phyloP scores from a whole-genome alignment of 1,140 invertebrate species.

The Drosophila pseudoobscura region DNA sequence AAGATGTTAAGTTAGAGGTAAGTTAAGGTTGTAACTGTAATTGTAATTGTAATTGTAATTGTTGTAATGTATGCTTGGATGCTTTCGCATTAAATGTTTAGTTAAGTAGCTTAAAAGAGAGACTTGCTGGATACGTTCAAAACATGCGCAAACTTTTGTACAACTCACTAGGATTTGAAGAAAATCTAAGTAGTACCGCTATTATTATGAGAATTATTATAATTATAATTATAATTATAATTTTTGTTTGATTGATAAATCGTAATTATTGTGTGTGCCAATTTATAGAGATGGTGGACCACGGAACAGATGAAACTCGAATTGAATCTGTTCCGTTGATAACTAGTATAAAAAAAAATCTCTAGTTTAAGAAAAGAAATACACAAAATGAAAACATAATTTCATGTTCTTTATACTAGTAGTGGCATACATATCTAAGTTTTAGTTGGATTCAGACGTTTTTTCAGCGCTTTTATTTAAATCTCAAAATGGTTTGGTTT shows the following conservation, averaged over 20 bases:
- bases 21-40: slow-evolving; percentile 1
- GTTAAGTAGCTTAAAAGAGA: slow-evolving; percentile 59
- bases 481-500: slow-evolving; percentile 6
- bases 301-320: slow-evolving; percentile 31
- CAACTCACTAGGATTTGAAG: slow-evolving; percentile 73
- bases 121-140: slow-evolving; percentile 58
- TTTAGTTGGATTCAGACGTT: slow-evolving; percentile 5
- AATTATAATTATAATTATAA: slow-evolving; percentile 34
- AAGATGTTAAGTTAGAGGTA: neutral
- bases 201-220: slow-evolving; percentile 33
- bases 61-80: slow-evolving; percentile 30
- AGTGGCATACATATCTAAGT: neutral
- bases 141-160: slow-evolving; percentile 79
- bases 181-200: slow-evolving; percentile 70
- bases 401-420: slow-evolving; percentile 15
- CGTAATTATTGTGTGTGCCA: slow-evolving; percentile 28
- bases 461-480: no score
- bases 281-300: slow-evolving; percentile 41
- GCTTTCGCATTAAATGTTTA: slow-evolving; percentile 51
- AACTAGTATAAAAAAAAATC: slow-evolving; percentile 7
- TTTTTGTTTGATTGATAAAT: slow-evolving; percentile 16
- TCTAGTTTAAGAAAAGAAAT: slow-evolving; percentile 7
- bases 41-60: slow-evolving; percentile 2
- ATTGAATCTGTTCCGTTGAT: slow-evolving; percentile 11
- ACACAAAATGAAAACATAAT: slow-evolving; percentile 5